Percentiles rank a stretch among this genome's conserved stretches.
These are phyloP conservation scores for Periophthalmodon schlosseri DNA, from an alignment of 2,113 vertebrate species.

Conservation along the genomic window DNA sequence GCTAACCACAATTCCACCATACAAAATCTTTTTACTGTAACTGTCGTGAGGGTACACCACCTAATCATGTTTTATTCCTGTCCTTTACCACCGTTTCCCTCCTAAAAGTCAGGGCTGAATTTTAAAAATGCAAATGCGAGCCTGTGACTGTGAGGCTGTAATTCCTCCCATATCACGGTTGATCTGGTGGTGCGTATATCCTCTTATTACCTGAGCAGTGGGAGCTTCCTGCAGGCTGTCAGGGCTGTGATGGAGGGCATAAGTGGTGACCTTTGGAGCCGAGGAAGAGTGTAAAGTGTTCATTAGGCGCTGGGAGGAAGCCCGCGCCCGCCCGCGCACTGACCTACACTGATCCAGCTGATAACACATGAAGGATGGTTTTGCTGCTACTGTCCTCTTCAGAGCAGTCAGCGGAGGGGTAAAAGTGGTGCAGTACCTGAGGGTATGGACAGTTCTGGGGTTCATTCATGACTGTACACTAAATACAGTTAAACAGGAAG, in stretches of 20 bases:
- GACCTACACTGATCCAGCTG: constrained; percentile 5
- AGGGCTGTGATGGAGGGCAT: constrained; percentile 6
- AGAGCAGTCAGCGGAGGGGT: not conserved
- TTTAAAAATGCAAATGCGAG: not conserved
- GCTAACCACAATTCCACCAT: no score
- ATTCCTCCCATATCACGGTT: not conserved
- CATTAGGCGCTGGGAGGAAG: constrained; percentile 2
- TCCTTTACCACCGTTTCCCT: not conserved
- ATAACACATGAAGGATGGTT: constrained; percentile 5
- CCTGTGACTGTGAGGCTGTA: not conserved
- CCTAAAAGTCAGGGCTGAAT: not conserved
- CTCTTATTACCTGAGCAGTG: not conserved
- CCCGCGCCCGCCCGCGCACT: not conserved
- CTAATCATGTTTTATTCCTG: not conserved
- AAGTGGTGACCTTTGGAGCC: constrained; percentile 7
- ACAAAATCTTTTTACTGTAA: not conserved
- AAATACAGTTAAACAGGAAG: not conserved
- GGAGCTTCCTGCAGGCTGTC: constrained; percentile 2
- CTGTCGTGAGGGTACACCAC: not conserved
- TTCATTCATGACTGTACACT: not conserved
- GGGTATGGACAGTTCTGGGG: not conserved
- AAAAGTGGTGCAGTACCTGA: not conserved
- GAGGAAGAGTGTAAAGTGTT: constrained; percentile 5
- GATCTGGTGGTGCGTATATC: constrained; percentile 1
- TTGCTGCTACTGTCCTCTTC: not conserved